Conservation (phyloP, 2,888 invertebrate species). For the Agrilus cyanescens region DNA sequence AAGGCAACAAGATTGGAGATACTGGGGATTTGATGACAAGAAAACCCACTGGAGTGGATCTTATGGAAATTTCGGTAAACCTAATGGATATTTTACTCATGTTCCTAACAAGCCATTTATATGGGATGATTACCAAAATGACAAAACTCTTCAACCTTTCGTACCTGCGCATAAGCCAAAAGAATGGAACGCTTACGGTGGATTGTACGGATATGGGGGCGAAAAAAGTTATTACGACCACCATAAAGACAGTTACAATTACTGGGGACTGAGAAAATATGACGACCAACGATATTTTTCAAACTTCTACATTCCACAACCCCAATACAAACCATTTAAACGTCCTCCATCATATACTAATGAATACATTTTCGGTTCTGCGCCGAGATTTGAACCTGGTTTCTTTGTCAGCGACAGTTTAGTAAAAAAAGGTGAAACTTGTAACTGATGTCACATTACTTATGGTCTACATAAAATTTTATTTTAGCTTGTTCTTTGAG, state of each 20-base stretch:
- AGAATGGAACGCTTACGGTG: conserved; percentile 32
- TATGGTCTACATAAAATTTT: conserved; percentile 2
- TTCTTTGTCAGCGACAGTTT: too few relatives aligned
- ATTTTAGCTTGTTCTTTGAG: conserved; percentile 61
- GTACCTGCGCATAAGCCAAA: conserved; percentile 20
- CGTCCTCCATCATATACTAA: too few relatives aligned
- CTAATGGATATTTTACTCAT: conserved; percentile 12
- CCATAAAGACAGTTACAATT: conserved; percentile 21
- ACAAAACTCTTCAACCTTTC: conserved; percentile 18
- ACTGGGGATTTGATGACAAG: conserved; percentile 26
- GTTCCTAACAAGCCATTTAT: conserved; percentile 10
- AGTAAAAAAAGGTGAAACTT: too few relatives aligned
- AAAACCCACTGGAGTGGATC: conserved; percentile 45
- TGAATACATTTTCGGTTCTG: too few relatives aligned
- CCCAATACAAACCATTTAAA: too few relatives aligned
- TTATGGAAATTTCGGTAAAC: conserved; percentile 38
- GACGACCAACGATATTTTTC: neutral
- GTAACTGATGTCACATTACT: neutral
- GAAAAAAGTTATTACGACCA: conserved; percentile 17
- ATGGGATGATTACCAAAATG: conserved; percentile 11
- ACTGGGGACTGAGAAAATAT: conserved; percentile 23
- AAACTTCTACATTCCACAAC: too few relatives aligned
- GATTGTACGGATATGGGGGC: conserved; percentile 26
- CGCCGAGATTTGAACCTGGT: too few relatives aligned
- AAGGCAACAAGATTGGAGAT: conserved; percentile 21